phyloP scores from a whole-genome alignment of 2,113 vertebrate genomes.

The Gracilinanus agilis region DNA sequence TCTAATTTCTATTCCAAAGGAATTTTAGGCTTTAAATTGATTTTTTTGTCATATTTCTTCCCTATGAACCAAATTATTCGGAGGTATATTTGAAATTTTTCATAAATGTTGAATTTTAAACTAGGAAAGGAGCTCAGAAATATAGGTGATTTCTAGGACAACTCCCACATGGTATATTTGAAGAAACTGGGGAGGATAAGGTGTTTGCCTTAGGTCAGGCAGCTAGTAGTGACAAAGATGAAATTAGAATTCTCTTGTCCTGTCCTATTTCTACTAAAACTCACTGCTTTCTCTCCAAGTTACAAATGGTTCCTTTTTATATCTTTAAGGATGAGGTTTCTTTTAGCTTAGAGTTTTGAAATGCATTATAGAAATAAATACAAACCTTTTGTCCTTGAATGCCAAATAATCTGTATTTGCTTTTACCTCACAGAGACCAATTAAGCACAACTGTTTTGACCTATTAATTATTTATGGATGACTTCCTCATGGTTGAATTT shows the following conservation, averaged over 20 bases:
- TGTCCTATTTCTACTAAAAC: neutral
- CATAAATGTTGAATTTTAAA: neutral
- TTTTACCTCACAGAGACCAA: conserved; percentile 55
- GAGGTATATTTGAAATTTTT: neutral
- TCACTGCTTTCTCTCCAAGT: neutral
- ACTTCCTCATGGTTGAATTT: conserved; percentile 48
- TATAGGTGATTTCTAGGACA: neutral
- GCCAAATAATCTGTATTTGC: conserved; percentile 59
- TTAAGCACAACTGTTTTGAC: conserved; percentile 70
- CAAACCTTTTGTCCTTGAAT: conserved; percentile 48
- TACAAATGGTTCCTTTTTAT: neutral
- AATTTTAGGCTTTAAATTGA: neutral
- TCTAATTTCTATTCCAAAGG: neutral
- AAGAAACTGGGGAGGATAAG: neutral
- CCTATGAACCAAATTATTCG: conserved; percentile 15
- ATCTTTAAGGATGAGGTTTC: conserved; percentile 11
- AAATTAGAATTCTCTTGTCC: neutral
- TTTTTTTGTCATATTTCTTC: neutral
- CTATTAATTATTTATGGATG: conserved; percentile 69
- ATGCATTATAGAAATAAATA: neutral
- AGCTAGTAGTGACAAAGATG: neutral
- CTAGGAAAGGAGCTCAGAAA: neutral
- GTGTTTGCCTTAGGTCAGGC: neutral
- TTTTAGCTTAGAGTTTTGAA: conserved; percentile 62
- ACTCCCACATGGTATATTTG: neutral